These are phyloP conservation scores for Penaeus japonicus DNA, from an alignment of 1,140 invertebrate genomes.

Conservation along the genomic window DNA sequence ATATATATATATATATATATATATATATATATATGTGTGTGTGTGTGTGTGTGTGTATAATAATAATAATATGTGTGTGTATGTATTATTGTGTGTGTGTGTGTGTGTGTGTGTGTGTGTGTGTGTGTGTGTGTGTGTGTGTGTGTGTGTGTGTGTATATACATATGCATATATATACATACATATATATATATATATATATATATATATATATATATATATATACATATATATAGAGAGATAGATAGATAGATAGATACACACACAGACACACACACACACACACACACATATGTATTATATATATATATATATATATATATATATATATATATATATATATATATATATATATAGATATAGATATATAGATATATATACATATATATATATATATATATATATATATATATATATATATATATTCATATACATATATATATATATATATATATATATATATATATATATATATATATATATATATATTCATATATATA, in stretches of 20 bases:
- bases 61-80: too few species aligned
- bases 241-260: neutral
- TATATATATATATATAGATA: neutral
- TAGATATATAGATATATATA: neutral
- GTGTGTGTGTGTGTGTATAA: too few species aligned
- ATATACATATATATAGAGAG: neutral
- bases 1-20: too few species aligned
- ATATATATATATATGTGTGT: too few species aligned
- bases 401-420: neutral
- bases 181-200: neutral
- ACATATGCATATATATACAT: neutral
- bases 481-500: too few species aligned
- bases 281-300: neutral
- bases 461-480: too few species aligned
- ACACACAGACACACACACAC: neutral
- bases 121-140: too few species aligned
- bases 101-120: too few species aligned
- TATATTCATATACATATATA: neutral
- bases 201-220: neutral
- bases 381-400: neutral
- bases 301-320: neutral
- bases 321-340: neutral
- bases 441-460: too few species aligned
- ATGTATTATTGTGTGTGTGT: too few species aligned
- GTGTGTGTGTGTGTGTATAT: too few species aligned